Evolutionary conservation across 2,888 invertebrate genomes (phyloP), one percentile per base, ranked within the genome.

Genomic region (Cactoblastis cactorum): DNA sequence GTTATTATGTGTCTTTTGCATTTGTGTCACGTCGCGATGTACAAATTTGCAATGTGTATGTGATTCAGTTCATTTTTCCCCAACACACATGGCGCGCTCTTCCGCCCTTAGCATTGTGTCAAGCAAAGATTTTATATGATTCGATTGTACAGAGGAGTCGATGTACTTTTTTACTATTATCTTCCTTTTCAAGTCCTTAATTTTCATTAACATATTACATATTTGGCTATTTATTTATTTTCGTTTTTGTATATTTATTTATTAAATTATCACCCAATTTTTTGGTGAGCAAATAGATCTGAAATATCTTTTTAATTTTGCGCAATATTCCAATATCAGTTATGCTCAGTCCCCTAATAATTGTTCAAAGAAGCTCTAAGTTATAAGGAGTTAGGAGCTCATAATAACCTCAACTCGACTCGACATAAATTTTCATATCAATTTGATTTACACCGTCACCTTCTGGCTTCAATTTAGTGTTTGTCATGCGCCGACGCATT

Each of bases 401-500:
- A 28, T 28, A 28, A 9, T 28, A 22, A n/a, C n/a, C n/a, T 6
- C 22, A 22, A 3, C 28, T 28, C 8, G 8, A 6, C 28, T 1
- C 28, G 28, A 28, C 5, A 6, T 9, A 9, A 28, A 28, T 28
- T 28, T 28, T 22, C 22, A 22, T 6, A 28, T 28, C 8, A 28
- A 41, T 24, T 12, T n/a, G 24, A 24, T 24, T 8, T 3, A 22
- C 14, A 22, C 6, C 12, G 11, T 43, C 43, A 37, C 37, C 28
- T 43, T 43, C 46, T 54, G 45, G n/a, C 37, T 6, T 9, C 3
- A 5, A 8, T 50, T 50, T 78, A 67, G 38, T 85, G 84, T 86
- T 66, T 86, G 86, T 69, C 73, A 74, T 71, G 77, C 85, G 83
- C 75, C 51, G 57, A 75, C 77, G 80, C 84, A 80, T 67, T 66